Base-by-base conservation (phyloP, 2,888 invertebrate genomes). In the Willowsia nigromaculata region DNA sequence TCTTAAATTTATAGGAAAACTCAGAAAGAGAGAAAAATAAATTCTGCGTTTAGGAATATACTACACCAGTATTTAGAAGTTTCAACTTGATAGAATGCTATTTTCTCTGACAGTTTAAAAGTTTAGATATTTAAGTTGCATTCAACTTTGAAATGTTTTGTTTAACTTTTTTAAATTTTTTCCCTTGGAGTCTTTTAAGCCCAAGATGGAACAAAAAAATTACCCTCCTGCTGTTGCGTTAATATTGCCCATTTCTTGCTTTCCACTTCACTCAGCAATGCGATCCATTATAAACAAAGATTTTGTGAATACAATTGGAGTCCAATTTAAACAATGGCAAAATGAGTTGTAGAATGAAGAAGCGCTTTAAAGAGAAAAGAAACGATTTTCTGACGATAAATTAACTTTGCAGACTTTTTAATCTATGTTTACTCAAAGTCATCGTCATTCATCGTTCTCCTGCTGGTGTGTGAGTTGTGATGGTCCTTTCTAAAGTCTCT, bases 371-470 rank as follows among this genome's bases (percentile, higher is more conserved):
- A 30, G 50, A 84, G 40, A 85, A 62, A 76, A 59, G 78, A 68
- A 86, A 50, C 68, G 68, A 80, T 86, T 80, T 80, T 85, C 50
- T 86, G 65, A 86, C 86, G 56, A 86, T 86, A 86, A 86, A 86
- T 86, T 86, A 86, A 68, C 68, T 85, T 76, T 76, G 78, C 76
- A 78, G 68, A 85, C 85, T 86, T 86, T 82, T 86, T 80, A 80
- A 86, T 86, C 86, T 47, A 68, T 86, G 86, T 86, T 86, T 86
- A 86, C 86, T 80, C 86, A 86, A 86, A 86, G 86, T 86, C 86
- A 80, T 80, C 86, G 78, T 86, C 86, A 86, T 80, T 80, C 86
- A 40, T 80, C 53, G 80, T 50, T 43, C 78, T 86, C 37, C 65
- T 65, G 43, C 33, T 80, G 37, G 56, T 7, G 76, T 76, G 47